A percentile compares a stretch with the other conserved stretches of the same genome.
phyloP scores from a whole-genome alignment of 2,113 vertebrate species.

The Tenebrosternarchus preto region DNA sequence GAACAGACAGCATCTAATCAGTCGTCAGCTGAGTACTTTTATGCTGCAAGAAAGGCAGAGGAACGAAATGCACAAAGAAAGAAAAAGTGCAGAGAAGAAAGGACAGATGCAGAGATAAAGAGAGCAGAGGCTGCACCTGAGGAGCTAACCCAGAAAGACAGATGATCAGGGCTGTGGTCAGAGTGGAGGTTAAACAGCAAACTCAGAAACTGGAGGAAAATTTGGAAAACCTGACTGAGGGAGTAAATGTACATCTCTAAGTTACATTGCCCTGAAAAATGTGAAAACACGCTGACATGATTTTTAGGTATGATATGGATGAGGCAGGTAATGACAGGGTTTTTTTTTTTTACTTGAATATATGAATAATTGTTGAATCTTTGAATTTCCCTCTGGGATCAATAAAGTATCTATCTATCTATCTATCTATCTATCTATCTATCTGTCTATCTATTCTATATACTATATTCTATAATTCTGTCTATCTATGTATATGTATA shows the following conservation, averaged over 20 bases:
- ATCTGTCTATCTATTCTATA: no score
- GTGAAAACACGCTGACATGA: background rate
- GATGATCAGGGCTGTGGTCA: conserved; percentile 61
- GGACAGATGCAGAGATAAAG: conserved; percentile 47
- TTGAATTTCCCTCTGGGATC: no score
- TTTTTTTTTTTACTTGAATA: no score
- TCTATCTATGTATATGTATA: no score
- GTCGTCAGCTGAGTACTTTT: background rate
- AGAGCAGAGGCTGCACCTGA: conserved; percentile 58
- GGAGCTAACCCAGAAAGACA: conserved; percentile 61
- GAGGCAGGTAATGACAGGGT: background rate
- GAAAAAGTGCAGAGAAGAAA: background rate
- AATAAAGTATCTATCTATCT: no score
- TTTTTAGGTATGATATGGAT: background rate
- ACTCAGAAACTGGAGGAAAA: conserved; percentile 20
- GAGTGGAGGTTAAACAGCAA: conserved; percentile 62
- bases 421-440: no score
- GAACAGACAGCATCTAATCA: background rate
- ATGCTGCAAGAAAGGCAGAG: background rate
- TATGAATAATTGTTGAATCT: no score
- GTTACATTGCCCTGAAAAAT: background rate
- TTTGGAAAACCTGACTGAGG: conserved; percentile 13
- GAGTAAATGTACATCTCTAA: background rate
- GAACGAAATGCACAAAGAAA: conserved; percentile 24
- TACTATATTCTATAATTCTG: no score